phyloP scores from a whole-genome alignment of 2,888 invertebrate genomes.

The Ormyrus thymus region DNA sequence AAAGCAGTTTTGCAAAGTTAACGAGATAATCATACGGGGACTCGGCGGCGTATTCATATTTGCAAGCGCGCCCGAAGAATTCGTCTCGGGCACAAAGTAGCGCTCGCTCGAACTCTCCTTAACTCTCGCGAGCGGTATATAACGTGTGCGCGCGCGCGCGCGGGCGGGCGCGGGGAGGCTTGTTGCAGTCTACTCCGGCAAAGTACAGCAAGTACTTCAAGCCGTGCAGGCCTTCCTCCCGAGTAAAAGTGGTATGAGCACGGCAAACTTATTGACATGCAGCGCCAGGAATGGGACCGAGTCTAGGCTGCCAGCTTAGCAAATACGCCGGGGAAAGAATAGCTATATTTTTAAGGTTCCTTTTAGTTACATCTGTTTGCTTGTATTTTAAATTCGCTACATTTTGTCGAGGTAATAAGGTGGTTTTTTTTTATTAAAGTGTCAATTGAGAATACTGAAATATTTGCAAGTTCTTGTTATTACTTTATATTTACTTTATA shows the following conservation, averaged over 20 bases:
- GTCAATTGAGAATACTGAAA: no score
- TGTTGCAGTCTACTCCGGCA: slow-evolving; percentile 4
- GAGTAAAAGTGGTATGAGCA: slow-evolving; percentile 39
- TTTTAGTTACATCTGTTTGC: neutral
- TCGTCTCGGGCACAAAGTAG: slow-evolving; percentile 11
- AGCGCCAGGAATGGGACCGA: neutral
- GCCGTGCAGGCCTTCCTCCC: neutral
- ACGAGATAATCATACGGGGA: slow-evolving; percentile 32
- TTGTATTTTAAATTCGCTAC: neutral
- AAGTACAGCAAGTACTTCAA: slow-evolving; percentile 35
- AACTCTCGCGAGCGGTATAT: slow-evolving; percentile 15
- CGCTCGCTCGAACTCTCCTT: slow-evolving; percentile 28
- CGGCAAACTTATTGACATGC: slow-evolving; percentile 38
- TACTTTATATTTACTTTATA: no score
- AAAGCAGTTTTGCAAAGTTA: slow-evolving; percentile 14
- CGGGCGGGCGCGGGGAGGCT: no score
- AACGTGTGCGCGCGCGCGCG: neutral
- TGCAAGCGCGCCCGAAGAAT: slow-evolving; percentile 25
- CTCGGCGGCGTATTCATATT: slow-evolving; percentile 37
- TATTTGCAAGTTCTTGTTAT: no score
- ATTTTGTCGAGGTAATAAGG: no score
- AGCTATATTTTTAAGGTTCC: neutral
- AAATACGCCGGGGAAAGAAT: neutral
- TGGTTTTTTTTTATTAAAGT: no score
- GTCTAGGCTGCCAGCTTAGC: neutral